Conservation (phyloP, 2,797 vertebrate genomes). For the Neoniphon sammara region DNA sequence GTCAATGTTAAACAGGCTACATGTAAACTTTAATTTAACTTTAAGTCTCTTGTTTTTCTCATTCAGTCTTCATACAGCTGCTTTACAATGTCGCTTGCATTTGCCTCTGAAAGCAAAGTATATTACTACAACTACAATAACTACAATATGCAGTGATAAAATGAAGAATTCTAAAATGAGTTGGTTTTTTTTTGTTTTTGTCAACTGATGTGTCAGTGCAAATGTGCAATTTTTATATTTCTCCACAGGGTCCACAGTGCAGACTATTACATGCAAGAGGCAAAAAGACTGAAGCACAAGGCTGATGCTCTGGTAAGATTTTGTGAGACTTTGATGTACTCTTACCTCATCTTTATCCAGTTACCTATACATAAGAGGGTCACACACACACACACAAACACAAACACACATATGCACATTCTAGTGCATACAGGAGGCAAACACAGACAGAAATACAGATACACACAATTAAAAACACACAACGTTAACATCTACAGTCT, state of each 20-base stretch:
- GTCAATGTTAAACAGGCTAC: too few relatives aligned
- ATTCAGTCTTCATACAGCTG: too few relatives aligned
- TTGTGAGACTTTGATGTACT: constrained; percentile 1
- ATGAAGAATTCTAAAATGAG: constrained; percentile 49
- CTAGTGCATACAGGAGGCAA: not conserved
- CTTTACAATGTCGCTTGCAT: too few relatives aligned
- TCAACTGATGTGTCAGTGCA: constrained; percentile 32
- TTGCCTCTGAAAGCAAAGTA: not conserved
- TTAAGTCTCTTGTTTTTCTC: too few relatives aligned
- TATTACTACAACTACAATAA: too few relatives aligned
- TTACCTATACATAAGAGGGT: not conserved
- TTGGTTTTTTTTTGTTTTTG: constrained; percentile 16
- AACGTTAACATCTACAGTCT: constrained; percentile 38
- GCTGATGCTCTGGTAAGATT: constrained; percentile 93
- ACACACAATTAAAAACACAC: constrained; percentile 16
- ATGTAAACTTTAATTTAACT: too few relatives aligned
- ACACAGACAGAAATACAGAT: not conserved
- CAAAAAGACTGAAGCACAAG: constrained; percentile 98
- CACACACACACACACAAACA: constrained; percentile 20
- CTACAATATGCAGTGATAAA: constrained; percentile 48
- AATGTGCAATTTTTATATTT: constrained; percentile 28
- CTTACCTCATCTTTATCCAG: not conserved
- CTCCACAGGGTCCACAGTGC: constrained; percentile 90
- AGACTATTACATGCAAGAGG: constrained; percentile 98
- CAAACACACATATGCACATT: constrained; percentile 1